A percentile compares a stretch with the other conserved stretches of the same genome.
phyloP scores from a whole-genome alignment of 2,888 invertebrate species.

The Xestia c-nigrum region DNA sequence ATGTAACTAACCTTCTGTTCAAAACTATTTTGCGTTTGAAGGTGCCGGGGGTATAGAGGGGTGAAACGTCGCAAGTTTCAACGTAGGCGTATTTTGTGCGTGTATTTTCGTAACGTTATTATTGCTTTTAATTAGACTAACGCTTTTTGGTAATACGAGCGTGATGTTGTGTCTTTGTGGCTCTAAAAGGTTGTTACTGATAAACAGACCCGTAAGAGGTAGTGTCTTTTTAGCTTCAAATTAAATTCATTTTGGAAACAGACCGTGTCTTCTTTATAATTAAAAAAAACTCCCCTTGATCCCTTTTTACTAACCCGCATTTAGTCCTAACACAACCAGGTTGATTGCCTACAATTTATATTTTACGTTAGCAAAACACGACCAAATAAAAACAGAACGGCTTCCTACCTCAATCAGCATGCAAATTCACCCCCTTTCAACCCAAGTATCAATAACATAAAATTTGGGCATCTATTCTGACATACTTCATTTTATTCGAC shows the following conservation, averaged over 20 bases:
- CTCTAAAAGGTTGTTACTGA: slow-evolving; percentile 6
- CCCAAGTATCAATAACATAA: slow-evolving; percentile 51
- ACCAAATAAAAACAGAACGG: slow-evolving; percentile 25
- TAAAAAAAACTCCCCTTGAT: not conserved
- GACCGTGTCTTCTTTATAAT: not conserved
- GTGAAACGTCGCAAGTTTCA: slow-evolving; percentile 21
- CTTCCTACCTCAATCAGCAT: slow-evolving; percentile 34
- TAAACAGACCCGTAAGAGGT: not conserved
- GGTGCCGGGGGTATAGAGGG: not conserved
- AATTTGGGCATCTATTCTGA: slow-evolving; percentile 49
- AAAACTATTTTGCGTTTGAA: not conserved
- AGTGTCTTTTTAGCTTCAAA: not conserved
- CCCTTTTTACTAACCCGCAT: not conserved
- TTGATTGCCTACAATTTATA: slow-evolving; percentile 22
- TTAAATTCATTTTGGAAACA: not conserved
- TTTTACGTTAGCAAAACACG: slow-evolving; percentile 14
- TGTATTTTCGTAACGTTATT: slow-evolving; percentile 33
- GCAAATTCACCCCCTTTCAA: slow-evolving; percentile 49
- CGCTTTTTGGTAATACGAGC: not conserved
- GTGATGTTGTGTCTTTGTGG: not conserved
- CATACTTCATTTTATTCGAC: slow-evolving; percentile 59
- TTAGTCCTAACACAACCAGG: not conserved
- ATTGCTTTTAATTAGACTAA: slow-evolving; percentile 43
- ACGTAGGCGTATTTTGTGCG: slow-evolving; percentile 25
- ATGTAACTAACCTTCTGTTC: slow-evolving; percentile 6